Evolutionary conservation across 2,113 vertebrate genomes (phyloP).

Genomic region (Eclectus roratus): DNA sequence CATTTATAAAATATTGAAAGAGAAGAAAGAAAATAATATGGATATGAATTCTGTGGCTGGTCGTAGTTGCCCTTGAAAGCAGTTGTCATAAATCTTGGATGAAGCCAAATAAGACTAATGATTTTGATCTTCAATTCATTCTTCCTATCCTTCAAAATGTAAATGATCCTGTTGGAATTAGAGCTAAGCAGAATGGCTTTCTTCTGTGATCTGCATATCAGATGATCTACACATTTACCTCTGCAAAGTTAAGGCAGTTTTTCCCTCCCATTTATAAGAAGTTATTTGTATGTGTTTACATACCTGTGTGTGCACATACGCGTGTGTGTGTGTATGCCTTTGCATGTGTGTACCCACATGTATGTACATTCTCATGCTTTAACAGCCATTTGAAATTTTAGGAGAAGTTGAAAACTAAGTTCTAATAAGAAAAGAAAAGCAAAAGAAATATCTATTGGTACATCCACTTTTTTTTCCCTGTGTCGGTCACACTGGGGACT

Average conservation of each 20-base stretch:
- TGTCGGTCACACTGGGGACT: background rate
- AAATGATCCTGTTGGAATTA: slow-evolving; percentile 71
- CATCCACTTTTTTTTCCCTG: background rate
- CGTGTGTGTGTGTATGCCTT: too few species aligned
- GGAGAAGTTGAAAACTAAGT: background rate
- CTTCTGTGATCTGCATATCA: slow-evolving; percentile 56
- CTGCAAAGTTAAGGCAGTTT: background rate
- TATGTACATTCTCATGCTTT: background rate
- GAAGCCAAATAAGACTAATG: slow-evolving; percentile 68
- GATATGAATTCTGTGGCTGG: slow-evolving; percentile 57
- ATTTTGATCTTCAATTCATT: slow-evolving; percentile 74
- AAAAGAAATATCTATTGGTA: rapidly evolving
- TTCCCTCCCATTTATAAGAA: background rate
- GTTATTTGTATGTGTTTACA: background rate
- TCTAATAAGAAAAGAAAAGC: background rate
- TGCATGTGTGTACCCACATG: rapidly evolving
- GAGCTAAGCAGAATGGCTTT: slow-evolving; percentile 57
- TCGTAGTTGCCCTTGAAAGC: slow-evolving; percentile 71
- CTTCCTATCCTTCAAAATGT: slow-evolving; percentile 66
- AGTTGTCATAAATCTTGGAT: slow-evolving; percentile 73
- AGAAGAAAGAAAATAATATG: slow-evolving; percentile 30
- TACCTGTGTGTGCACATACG: background rate
- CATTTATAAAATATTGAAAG: slow-evolving; percentile 76
- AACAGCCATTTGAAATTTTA: background rate
- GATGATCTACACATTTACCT: background rate